These are phyloP conservation scores for Drosophila tanythrix DNA, from an alignment of 2,888 invertebrate genomes.

Conservation along the genomic window DNA sequence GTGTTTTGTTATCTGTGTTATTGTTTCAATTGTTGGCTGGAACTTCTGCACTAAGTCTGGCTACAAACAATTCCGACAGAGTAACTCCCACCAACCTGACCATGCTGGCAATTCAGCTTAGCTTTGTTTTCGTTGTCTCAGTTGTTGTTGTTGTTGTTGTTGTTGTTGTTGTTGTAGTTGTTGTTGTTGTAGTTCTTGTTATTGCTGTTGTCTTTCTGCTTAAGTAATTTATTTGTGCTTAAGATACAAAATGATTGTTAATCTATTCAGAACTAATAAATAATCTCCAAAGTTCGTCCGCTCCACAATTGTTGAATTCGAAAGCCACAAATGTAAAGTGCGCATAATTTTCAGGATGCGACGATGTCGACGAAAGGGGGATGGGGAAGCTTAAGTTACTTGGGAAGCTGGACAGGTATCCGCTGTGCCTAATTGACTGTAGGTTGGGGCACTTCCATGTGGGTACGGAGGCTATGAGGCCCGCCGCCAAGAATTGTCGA, in stretches of 20 bases:
- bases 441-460: slow-evolving; percentile 2
- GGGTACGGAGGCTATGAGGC: slow-evolving; percentile 38
- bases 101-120: slow-evolving; percentile 41
- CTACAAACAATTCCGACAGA: slow-evolving; percentile 51
- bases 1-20: slow-evolving; percentile 47
- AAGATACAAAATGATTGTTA: slow-evolving; percentile 75
- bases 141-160: slow-evolving; percentile 24
- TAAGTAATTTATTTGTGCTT: slow-evolving; percentile 78
- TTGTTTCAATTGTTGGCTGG: slow-evolving; percentile 62
- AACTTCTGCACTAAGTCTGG: slow-evolving; percentile 52
- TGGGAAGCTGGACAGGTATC: slow-evolving; percentile 48
- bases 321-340: slow-evolving; percentile 77
- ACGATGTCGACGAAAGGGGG: background rate
- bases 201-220: slow-evolving; percentile 41
- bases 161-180: slow-evolving; percentile 24
- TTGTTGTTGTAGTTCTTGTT: slow-evolving; percentile 21
- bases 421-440: slow-evolving; percentile 73
- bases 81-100: slow-evolving; percentile 28
- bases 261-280: slow-evolving; percentile 78
- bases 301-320: slow-evolving; percentile 40
- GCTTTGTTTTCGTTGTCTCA: slow-evolving; percentile 30
- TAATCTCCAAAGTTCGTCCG: slow-evolving; percentile 59
- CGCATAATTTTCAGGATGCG: slow-evolving; percentile 67
- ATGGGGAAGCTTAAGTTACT: slow-evolving; percentile 11
- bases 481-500: slow-evolving; percentile 37